Evolutionary conservation across 2,888 invertebrate species (phyloP), one percentile per base, ranked within the genome.

Genomic region (Andrena chrysosceles): DNA sequence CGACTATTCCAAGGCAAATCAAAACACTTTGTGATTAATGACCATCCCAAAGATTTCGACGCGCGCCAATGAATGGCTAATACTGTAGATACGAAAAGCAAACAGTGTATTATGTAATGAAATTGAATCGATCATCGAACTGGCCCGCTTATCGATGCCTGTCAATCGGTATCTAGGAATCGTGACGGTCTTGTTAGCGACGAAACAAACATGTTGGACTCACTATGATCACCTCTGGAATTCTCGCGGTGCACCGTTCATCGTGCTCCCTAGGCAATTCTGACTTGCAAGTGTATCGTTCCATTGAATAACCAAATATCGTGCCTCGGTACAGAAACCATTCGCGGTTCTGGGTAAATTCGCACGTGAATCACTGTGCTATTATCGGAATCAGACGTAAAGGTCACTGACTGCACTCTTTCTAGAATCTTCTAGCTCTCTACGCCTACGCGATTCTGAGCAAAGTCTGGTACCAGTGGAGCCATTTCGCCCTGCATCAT

Each of bases 361-460:
- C 67, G 48, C n/a, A 48, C 54, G 56, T 76, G 77, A 86, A 86
- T 86, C 83, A 83, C 63, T 64, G 64, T 20, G 64, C 76, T 85
- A 72, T 85, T 83, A 87, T 69, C 85, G 67, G 87, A 87, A 67
- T 62, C 72, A 62, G 31, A 75, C 62, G 74, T 78, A 87, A 85
- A 87, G 81, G 70, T 87, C 77, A 77, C 60, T 66, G 79, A 77
- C 77, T 81, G 74, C 52, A 49, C 16, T 63, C 54, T 76, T 74
- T 80, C 78, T 54, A 48, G 52, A 62, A 74, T 49, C 8, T 42
- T 71, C 20, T 49, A 52, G 48, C 20, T n/a, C 7, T 35, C 33
- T n/a, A 66, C 62, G 23, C 59, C 49, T 67, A 56, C 59, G 29
- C 10, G 29, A 26, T 29, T 42, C 13, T 10, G 23, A 31, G 10